Conservation (phyloP, 1,140 invertebrate genomes). For the Bicyclus anynana region DNA sequence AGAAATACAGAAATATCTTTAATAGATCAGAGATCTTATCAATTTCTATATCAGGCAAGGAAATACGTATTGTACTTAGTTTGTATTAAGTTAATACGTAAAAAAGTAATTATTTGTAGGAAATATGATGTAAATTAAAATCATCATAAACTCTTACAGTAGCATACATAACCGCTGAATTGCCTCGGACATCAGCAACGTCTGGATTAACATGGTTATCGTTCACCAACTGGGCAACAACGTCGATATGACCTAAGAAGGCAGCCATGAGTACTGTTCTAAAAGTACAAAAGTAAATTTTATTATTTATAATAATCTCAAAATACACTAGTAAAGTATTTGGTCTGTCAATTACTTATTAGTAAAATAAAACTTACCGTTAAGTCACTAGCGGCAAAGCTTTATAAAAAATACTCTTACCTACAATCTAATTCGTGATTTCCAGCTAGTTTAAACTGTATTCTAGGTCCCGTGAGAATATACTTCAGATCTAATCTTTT, state of each 20-base stretch:
- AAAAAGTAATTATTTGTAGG: no score
- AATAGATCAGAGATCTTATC: no score
- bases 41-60: no score
- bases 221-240: conserved; percentile 58
- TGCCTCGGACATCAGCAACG: conserved; percentile 69
- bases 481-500: conserved; percentile 29
- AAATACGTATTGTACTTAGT: no score
- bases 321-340: no score
- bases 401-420: conserved; percentile 29
- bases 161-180: conserved; percentile 74
- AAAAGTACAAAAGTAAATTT: conserved; percentile 17
- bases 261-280: conserved; percentile 52
- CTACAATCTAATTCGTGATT: conserved; percentile 56
- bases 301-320: no score
- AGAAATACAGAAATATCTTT: no score
- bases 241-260: conserved; percentile 50
- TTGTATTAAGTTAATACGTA: no score
- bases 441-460: conserved; percentile 39
- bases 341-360: no score
- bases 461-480: conserved; percentile 45
- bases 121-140: no score
- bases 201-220: conserved; percentile 62
- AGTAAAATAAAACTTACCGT: no score
- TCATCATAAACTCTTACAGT: conserved; percentile 39
- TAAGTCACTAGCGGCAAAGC: no score